A percentile compares a stretch with the other conserved stretches of the same genome.
Conservation (phyloP, 2,888 invertebrate genomes). For the Drosophila kokeensis region DNA sequence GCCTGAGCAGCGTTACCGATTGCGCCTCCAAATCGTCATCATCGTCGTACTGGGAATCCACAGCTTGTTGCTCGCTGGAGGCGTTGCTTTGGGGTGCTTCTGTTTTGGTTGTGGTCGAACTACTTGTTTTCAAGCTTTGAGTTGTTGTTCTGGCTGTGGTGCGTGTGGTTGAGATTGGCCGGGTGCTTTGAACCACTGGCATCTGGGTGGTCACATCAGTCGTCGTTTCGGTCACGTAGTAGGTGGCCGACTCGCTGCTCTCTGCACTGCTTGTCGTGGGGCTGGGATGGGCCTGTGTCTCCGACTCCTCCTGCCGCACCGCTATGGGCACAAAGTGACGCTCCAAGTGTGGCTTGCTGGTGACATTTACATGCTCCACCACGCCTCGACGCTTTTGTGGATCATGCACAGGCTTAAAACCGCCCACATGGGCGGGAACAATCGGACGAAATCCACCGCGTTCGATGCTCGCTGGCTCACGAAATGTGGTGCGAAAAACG, state of each 20-base stretch:
- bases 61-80: slow-evolving; percentile 48
- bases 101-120: slow-evolving; percentile 36
- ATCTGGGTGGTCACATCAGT: slow-evolving; percentile 65
- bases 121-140: slow-evolving; percentile 16
- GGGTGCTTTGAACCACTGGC: slow-evolving; percentile 43
- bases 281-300: slow-evolving; percentile 16
- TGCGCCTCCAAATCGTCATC: slow-evolving; percentile 83
- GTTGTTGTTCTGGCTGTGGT: slow-evolving; percentile 31
- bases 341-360: slow-evolving; percentile 48
- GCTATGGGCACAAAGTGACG: slow-evolving; percentile 70
- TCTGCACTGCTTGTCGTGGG: slow-evolving; percentile 63
- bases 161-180: slow-evolving; percentile 36
- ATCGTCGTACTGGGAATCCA: slow-evolving; percentile 68
- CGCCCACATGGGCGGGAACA: slow-evolving; percentile 89
- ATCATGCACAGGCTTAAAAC: slow-evolving; percentile 89
- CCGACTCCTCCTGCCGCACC: slow-evolving; percentile 35
- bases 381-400: slow-evolving; percentile 74
- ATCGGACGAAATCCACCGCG: slow-evolving; percentile 92
- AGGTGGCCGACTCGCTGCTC: slow-evolving; percentile 69
- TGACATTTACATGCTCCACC: slow-evolving; percentile 79
- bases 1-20: slow-evolving; percentile 67
- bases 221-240: slow-evolving; percentile 80
- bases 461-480: slow-evolving; percentile 86
- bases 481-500: slow-evolving; percentile 82
- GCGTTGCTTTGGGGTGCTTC: slow-evolving; percentile 35